These are phyloP conservation scores for Limonius californicus DNA, from an alignment of 1,140 invertebrate species.

Conservation along the genomic window DNA sequence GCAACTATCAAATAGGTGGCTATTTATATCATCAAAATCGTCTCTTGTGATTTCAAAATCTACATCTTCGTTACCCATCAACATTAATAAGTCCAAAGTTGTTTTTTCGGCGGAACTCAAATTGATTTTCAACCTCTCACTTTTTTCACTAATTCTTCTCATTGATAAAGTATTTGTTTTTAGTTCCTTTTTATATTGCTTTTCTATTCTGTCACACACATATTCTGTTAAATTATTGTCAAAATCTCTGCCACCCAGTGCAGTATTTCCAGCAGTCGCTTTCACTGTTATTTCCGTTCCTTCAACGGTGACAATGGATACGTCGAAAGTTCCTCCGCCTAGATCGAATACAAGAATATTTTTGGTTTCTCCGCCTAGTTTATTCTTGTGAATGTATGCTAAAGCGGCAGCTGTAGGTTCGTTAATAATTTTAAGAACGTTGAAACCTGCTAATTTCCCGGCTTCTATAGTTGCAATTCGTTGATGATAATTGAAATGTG, in stretches of 20 bases:
- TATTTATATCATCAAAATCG: not conserved
- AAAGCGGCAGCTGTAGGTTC: conserved; percentile 96
- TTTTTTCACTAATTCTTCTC: conserved; percentile 93
- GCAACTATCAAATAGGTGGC: not conserved
- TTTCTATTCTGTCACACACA: conserved; percentile 86
- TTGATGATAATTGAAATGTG: conserved; percentile 96
- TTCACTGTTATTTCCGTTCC: conserved; percentile 96
- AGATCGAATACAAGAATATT: conserved; percentile 81
- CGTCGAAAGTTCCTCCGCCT: conserved; percentile 79
- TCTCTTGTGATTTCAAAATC: conserved; percentile 88
- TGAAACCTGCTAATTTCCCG: conserved; percentile 85
- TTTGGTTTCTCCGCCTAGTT: conserved; percentile 58
- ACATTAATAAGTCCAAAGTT: no score
- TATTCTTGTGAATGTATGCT: conserved; percentile 96
- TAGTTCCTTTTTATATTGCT: conserved; percentile 92
- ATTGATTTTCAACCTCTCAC: conserved; percentile 97
- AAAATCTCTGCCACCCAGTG: conserved; percentile 92
- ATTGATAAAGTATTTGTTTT: conserved; percentile 94
- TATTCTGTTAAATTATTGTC: conserved; percentile 90
- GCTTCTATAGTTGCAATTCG: conserved; percentile 85
- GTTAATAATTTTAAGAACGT: conserved; percentile 91
- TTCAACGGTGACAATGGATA: conserved; percentile 42
- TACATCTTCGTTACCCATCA: conserved; percentile 84
- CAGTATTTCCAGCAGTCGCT: conserved; percentile 92
- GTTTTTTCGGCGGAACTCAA: no score